phyloP scores from a whole-genome alignment of 2,888 invertebrate species.

The Tetropium fuscum region DNA sequence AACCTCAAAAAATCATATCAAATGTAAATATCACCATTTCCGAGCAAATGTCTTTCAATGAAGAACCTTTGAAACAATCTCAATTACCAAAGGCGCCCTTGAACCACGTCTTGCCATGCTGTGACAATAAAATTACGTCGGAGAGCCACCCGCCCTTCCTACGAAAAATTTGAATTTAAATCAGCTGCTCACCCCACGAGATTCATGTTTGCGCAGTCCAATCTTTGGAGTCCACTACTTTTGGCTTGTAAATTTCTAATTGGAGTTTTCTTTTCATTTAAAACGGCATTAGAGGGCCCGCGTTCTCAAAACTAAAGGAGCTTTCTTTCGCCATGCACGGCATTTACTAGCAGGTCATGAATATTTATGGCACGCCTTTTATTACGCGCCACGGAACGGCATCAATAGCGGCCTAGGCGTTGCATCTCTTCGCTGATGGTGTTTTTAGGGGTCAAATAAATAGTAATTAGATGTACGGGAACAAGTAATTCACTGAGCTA shows the following conservation, averaged over 20 bases:
- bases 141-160: too few species aligned
- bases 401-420: background rate
- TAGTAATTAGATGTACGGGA: too few species aligned
- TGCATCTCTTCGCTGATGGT: background rate
- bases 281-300: slow-evolving; percentile 3
- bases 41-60: too few species aligned
- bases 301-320: slow-evolving; percentile 8
- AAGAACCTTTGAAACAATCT: too few species aligned
- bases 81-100: too few species aligned
- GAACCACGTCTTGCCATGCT: too few species aligned
- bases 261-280: slow-evolving; percentile 23
- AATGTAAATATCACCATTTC: too few species aligned
- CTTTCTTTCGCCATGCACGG: background rate
- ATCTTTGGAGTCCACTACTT: background rate
- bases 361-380: slow-evolving; percentile 16
- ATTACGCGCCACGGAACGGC: slow-evolving; percentile 2
- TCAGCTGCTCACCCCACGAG: background rate
- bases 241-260: slow-evolving; percentile 9
- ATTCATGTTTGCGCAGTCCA: background rate
- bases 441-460: too few species aligned
- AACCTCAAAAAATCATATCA: too few species aligned
- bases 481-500: too few species aligned
- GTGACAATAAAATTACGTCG: too few species aligned
- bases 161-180: slow-evolving; percentile 2
- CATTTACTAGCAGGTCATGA: slow-evolving; percentile 1